These are phyloP conservation scores for Morone chrysops DNA, from an alignment of 2,113 vertebrate genomes.

Conservation along the genomic window DNA sequence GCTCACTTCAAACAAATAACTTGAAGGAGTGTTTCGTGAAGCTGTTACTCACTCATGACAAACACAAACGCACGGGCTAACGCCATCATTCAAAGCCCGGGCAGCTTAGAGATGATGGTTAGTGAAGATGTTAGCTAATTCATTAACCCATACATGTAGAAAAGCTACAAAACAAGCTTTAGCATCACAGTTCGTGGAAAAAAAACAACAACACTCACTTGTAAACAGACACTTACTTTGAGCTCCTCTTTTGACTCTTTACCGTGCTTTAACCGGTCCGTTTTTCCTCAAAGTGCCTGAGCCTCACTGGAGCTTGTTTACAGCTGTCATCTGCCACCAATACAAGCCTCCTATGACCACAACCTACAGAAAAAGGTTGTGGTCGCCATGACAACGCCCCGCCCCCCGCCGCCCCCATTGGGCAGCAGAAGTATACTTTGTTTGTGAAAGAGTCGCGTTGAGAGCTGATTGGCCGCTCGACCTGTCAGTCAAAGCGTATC, in stretches of 20 bases:
- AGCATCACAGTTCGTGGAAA: not conserved
- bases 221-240: not conserved
- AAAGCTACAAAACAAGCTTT: slow-evolving; percentile 8
- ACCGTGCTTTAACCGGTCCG: not conserved
- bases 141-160: not conserved
- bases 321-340: slow-evolving; percentile 51
- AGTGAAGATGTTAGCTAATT: slow-evolving; percentile 26
- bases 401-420: slow-evolving; percentile 59
- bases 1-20: slow-evolving; percentile 3
- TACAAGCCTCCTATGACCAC: slow-evolving; percentile 33
- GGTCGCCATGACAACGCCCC: slow-evolving; percentile 75
- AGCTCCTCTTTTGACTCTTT: not conserved
- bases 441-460: slow-evolving; percentile 59
- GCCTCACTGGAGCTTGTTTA: slow-evolving; percentile 56
- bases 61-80: not conserved
- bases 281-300: slow-evolving; percentile 9
- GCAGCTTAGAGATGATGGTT: not conserved
- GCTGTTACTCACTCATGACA: not conserved
- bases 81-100: not conserved
- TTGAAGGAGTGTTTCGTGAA: not conserved
- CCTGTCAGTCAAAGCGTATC: slow-evolving; percentile 63
- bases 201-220: not conserved
- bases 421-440: slow-evolving; percentile 1
- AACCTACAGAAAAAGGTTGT: slow-evolving; percentile 43
- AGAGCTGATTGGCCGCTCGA: slow-evolving; percentile 59